Base-by-base conservation (phyloP, 2,888 invertebrate genomes). In the Oasisia sp. region DNA sequence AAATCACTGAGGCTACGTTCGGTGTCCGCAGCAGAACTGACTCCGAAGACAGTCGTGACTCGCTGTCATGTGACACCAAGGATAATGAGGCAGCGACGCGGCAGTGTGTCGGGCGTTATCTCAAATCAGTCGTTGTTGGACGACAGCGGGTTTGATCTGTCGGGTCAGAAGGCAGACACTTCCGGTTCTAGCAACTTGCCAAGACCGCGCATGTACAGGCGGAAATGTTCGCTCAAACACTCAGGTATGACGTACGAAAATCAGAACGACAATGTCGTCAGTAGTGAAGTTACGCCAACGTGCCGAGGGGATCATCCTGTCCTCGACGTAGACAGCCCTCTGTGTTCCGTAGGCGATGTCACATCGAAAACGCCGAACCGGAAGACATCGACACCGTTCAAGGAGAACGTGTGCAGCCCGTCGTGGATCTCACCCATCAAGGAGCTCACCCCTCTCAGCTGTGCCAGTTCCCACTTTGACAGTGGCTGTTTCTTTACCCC, bases 21-120 rank as follows among this genome's bases (percentile, higher is more conserved):
- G 27, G 74, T 27, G 7, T 74, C 74, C 27, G 74, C 74, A 0
- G 5, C 74, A 7, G 74, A 74, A 74, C 27, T 74, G 27, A 74
- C 74, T 27, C 74, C 74, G 0, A 74, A 74, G 74, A n/a, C 74
- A 27, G 74, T 74, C n/a, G 74, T 74, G 27, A 74, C 74, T n/a
- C 74, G 74, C n/a, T 74, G 74, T 74, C 74, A 74, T 27, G 74
- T 74, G 74, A 74, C 74, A n/a, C 74, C 74, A 5, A 74, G 74
- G 74, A 74, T 74, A 27, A 74, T 74, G 74, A 74, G 74, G 74
- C 74, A 74, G 74, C 74, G 74, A 74, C 74, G 74, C 74, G 74
- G 74, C 27, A 74, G 74, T 74, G 4, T 74, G 19, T 74, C 74
- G 27, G 74, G 74, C n/a, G 27, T 74, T n/a, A 27, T 27, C 5